phyloP scores from a whole-genome alignment of 2,797 vertebrate genomes.

The Enoplosus armatus region DNA sequence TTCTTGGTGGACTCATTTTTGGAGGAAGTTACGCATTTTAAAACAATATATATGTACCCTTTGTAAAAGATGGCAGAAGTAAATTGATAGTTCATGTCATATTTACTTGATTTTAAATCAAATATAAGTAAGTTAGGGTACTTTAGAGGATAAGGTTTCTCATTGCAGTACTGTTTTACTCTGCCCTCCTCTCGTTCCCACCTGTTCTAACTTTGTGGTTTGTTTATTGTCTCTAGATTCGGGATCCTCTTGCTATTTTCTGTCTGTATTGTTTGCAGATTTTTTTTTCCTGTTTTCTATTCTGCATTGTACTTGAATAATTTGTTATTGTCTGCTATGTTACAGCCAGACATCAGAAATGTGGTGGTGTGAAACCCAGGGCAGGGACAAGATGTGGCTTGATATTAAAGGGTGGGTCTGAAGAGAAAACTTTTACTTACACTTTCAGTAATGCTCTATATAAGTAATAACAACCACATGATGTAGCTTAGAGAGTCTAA shows the following conservation, averaged over 20 bases:
- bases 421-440: slow-evolving; percentile 11
- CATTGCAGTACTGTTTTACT: neutral
- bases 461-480: slow-evolving; percentile 1
- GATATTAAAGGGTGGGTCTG: neutral
- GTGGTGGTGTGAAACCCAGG: neutral
- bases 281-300: slow-evolving; percentile 27
- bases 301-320: slow-evolving; percentile 18
- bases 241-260: slow-evolving; percentile 21
- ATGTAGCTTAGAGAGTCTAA: neutral
- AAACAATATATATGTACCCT: neutral
- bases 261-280: slow-evolving; percentile 7
- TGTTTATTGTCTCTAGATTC: slow-evolving; percentile 31
- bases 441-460: slow-evolving; percentile 15
- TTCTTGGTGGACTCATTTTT: neutral
- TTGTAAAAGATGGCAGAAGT: too few species aligned
- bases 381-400: neutral
- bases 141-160: neutral
- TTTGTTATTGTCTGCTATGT: slow-evolving; percentile 29
- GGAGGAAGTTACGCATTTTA: neutral
- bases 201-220: slow-evolving; percentile 15
- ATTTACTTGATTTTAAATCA: neutral
- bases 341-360: slow-evolving; percentile 12
- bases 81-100: neutral
- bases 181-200: neutral
- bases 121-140: neutral